Evolutionary conservation across 2,888 invertebrate species (phyloP), one percentile per base, ranked within the genome.

Genomic region (Diabrotica balteata): DNA sequence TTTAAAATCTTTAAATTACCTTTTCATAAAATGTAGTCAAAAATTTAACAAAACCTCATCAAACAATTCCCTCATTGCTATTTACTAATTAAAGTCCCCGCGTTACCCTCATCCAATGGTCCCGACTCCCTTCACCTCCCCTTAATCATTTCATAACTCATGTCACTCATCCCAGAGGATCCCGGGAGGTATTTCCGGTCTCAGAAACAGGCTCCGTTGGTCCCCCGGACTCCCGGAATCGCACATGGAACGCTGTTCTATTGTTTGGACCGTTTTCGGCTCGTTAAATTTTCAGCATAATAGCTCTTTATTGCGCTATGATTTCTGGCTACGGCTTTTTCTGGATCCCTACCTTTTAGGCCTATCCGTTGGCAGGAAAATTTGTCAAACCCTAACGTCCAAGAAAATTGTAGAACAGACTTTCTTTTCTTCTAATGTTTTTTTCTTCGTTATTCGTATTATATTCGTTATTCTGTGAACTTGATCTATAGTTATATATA

Each of bases 251-350:
- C 32, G 54, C 9, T 43, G n/a, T 55, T 55, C 55, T 75, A 82
- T 82, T 82, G 82, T 82, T 79, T 75, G 72, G 73, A 72, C 68
- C 72, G 79, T 79, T 81, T 80, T 81, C 81, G 78, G 78, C 76
- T 79, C 79, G 78, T 76, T 79, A 77, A 79, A 79, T 80, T 80
- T 80, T 77, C 78, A 77, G 75, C 81, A 74, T 68, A 70, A 70
- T 67, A 61, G 67, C 53, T 60, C 64, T 66, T 69, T 69, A 66
- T 66, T 69, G 59, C 69, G 58, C 51, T 59, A 62, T 65, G 69
- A 69, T 66, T 69, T 69, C 68, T 66, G 59, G 59, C 57, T 60
- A 50, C 54, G 8, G 43, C 53, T 55, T 66, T 59, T 66, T 55
- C 44, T 32, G 11, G 11, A 10, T 43, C 44, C 55, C 5, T 8